These are phyloP conservation scores for Galagoides demidoff DNA, from an alignment of 2,797 vertebrate genomes.

Conservation along the genomic window DNA sequence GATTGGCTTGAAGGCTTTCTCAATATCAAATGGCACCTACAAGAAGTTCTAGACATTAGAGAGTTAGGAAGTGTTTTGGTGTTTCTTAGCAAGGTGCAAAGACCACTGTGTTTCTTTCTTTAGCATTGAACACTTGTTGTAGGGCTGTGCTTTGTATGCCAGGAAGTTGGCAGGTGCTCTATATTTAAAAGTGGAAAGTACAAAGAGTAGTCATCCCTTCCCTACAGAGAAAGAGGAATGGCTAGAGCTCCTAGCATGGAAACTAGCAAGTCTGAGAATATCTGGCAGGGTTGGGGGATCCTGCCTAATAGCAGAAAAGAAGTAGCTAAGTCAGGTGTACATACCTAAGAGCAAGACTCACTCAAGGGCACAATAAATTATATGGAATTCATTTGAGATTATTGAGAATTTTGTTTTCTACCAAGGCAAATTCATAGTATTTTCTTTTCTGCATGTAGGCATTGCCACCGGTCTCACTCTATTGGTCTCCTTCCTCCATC, in stretches of 20 bases:
- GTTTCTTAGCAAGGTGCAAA: background rate
- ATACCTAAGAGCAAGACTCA: background rate
- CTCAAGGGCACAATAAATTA: background rate
- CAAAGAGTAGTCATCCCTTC: background rate
- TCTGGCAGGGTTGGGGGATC: background rate
- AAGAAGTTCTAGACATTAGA: background rate
- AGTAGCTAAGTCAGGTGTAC: background rate
- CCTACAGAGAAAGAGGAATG: background rate
- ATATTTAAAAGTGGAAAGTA: background rate
- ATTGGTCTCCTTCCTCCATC: background rate
- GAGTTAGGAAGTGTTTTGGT: background rate
- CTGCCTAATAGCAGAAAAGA: background rate
- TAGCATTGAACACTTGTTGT: background rate
- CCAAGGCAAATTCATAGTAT: background rate
- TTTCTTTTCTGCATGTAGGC: background rate
- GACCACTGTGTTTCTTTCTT: too few species aligned
- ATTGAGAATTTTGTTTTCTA: conserved; percentile 1
- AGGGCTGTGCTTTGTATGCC: background rate
- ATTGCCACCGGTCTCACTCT: background rate
- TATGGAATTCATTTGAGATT: background rate
- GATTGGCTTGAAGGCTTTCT: background rate
- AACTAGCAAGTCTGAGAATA: background rate
- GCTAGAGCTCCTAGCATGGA: background rate
- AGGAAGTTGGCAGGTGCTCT: background rate
- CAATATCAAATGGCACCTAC: background rate